Conservation (phyloP, 1,140 invertebrate species). For the Sycophila sp. region DNA sequence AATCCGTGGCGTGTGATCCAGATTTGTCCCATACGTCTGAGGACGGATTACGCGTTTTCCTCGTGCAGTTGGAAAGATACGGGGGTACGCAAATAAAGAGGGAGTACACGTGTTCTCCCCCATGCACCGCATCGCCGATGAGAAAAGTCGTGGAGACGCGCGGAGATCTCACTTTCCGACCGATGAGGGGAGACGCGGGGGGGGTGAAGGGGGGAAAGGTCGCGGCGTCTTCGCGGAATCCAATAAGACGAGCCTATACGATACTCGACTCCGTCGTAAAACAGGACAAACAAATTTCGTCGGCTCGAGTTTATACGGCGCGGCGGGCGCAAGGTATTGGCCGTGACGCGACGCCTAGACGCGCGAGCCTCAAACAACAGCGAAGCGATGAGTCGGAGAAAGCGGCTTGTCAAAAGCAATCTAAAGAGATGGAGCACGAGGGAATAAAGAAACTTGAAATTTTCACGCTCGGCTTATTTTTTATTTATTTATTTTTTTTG, state of each 20-base stretch:
- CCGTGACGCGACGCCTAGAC: background rate
- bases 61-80: no score
- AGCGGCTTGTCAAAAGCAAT: background rate
- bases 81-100: constrained; percentile 21
- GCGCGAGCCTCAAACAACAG: background rate
- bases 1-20: no score
- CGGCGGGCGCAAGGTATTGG: constrained; percentile 9
- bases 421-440: background rate
- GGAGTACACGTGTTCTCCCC: background rate
- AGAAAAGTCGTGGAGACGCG: constrained; percentile 6
- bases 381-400: background rate
- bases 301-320: constrained; percentile 4
- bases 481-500: no score
- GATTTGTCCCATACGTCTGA: no score
- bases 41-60: no score
- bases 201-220: background rate
- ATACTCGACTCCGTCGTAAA: constrained; percentile 57
- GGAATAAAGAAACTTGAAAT: background rate
- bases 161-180: no score
- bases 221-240: constrained; percentile 44
- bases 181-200: background rate
- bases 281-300: constrained; percentile 61
- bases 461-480: no score
- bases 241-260: constrained; percentile 56
- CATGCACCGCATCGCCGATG: background rate